phyloP scores from a whole-genome alignment of 1,140 invertebrate genomes.

The Lordiphosa stackelbergi region DNA sequence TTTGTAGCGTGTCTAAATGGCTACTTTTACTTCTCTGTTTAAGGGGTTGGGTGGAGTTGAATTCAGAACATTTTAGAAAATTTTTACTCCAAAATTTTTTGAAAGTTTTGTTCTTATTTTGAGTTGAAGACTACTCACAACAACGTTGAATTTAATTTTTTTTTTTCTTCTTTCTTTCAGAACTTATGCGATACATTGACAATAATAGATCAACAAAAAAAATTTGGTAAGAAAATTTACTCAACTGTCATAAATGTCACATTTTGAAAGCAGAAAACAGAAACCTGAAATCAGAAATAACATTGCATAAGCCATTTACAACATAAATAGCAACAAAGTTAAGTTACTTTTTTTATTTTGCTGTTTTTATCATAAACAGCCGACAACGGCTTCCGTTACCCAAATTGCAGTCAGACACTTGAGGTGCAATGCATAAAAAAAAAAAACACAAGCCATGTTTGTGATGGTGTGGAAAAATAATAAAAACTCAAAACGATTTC shows the following conservation, averaged over 20 bases:
- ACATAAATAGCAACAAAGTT: conserved; percentile 32
- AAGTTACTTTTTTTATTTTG: conserved; percentile 15
- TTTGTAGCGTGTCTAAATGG: no score
- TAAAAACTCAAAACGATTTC: conserved; percentile 32
- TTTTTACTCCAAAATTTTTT: no score
- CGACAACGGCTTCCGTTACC: conserved; percentile 39
- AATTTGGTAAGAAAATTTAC: conserved; percentile 30
- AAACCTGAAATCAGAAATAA: conserved; percentile 15
- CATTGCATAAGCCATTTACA: conserved; percentile 28
- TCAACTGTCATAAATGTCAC: background rate
- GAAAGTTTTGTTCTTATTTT: no score
- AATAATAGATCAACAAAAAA: conserved; percentile 40
- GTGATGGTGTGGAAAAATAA: conserved; percentile 12
- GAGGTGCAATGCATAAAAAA: conserved; percentile 24
- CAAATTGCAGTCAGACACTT: conserved; percentile 37
- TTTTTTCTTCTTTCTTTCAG: conserved; percentile 28
- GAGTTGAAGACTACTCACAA: no score
- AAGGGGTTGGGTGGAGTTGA: no score
- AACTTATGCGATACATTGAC: conserved; percentile 30
- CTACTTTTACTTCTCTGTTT: no score
- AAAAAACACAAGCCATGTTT: conserved; percentile 12
- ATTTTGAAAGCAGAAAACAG: conserved; percentile 1
- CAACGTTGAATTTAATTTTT: background rate
- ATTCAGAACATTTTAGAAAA: no score
- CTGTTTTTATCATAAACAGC: conserved; percentile 39